Conservation (phyloP, 2,113 vertebrate genomes). For the Callipepla californica region DNA sequence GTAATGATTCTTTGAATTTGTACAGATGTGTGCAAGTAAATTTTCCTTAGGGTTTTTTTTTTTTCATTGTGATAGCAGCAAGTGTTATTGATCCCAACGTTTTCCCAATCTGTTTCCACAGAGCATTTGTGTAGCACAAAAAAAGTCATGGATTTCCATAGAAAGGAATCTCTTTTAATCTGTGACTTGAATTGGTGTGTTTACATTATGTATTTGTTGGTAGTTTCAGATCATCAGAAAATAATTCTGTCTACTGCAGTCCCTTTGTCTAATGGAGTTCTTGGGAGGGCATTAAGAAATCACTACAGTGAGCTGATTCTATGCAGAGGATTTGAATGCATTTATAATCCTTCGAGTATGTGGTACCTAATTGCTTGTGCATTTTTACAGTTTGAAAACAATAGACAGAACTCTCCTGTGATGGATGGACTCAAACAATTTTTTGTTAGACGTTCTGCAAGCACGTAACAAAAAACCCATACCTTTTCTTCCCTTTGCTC, state of each 20-base stretch:
- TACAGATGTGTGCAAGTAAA: not conserved
- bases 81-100: not conserved
- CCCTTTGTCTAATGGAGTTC: not conserved
- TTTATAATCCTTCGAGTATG: not conserved
- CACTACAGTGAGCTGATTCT: not conserved
- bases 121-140: not conserved
- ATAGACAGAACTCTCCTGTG: not conserved
- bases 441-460: not conserved
- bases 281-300: not conserved
- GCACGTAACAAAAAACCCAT: not conserved
- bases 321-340: not conserved
- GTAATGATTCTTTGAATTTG: not conserved
- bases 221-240: not conserved
- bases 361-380: not conserved
- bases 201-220: not conserved
- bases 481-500: not conserved
- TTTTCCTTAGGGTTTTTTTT: not conserved
- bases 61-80: not conserved
- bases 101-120: not conserved
- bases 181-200: not conserved
- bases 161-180: not conserved
- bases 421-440: not conserved
- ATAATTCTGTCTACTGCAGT: not conserved
- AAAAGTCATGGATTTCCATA: not conserved
- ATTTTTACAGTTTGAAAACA: not conserved